These are phyloP conservation scores for Dermochelys coriacea DNA, from an alignment of 2,797 vertebrate species.

Conservation along the genomic window DNA sequence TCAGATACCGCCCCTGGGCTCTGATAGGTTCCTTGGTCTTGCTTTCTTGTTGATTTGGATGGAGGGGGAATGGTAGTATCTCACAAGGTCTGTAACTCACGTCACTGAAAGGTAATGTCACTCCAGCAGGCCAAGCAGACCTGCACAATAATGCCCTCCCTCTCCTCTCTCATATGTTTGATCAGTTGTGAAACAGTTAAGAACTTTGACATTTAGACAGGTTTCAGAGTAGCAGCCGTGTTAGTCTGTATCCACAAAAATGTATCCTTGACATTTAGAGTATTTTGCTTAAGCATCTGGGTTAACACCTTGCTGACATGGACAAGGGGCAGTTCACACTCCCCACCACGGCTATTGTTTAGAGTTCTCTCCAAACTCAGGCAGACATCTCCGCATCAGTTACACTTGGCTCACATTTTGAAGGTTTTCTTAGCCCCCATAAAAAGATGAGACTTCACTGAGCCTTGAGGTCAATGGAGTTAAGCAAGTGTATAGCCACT, in stretches of 20 bases:
- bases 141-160: background rate
- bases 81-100: background rate
- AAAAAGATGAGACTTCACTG: background rate
- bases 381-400: background rate
- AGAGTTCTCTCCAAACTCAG: background rate
- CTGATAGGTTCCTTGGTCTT: background rate
- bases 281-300: background rate
- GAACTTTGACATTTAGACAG: background rate
- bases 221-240: too few relatives aligned
- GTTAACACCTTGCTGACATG: background rate
- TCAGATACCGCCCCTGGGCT: background rate
- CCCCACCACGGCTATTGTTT: fast-evolving
- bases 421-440: background rate
- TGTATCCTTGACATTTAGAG: background rate
- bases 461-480: background rate
- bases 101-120: fast-evolving
- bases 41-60: background rate
- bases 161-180: background rate
- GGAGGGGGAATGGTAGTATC: background rate
- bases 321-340: background rate
- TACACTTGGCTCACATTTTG: fast-evolving
- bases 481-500: background rate
- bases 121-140: background rate
- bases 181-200: background rate
- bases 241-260: too few relatives aligned